These are phyloP conservation scores for Catocala fraxini DNA, from an alignment of 2,888 invertebrate genomes.

Conservation along the genomic window DNA sequence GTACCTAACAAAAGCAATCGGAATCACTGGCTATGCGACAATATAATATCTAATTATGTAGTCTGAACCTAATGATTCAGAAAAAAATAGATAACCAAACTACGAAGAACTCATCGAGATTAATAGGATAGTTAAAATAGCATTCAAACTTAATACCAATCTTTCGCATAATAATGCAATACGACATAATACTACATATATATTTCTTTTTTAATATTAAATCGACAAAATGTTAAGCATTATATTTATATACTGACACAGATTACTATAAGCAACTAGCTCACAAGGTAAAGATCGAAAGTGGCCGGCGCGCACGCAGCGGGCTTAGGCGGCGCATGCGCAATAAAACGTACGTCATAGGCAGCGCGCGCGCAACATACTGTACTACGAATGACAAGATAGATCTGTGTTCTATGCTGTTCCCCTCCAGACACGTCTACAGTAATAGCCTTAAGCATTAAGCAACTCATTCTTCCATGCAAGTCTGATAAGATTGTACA, in stretches of 20 bases:
- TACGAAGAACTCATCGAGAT: no score
- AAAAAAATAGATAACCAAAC: no score
- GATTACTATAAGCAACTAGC: conserved; percentile 24
- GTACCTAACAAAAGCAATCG: no score
- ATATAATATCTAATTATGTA: no score
- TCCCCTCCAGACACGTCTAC: conserved; percentile 46
- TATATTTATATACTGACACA: conserved; percentile 27
- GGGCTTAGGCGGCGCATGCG: conserved; percentile 27
- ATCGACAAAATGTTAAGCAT: conserved; percentile 2
- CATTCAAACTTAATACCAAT: no score
- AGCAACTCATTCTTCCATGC: conserved; percentile 36
- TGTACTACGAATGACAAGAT: conserved; percentile 25
- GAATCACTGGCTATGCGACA: no score
- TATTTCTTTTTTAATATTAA: no score
- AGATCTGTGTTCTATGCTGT: conserved; percentile 18
- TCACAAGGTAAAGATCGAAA: conserved; percentile 48
- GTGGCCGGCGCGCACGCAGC: conserved; percentile 31
- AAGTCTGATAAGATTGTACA: conserved; percentile 35
- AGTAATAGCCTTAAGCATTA: conserved; percentile 49
- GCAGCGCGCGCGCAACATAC: conserved; percentile 35
- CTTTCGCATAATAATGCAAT: no score
- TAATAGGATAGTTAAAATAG: no score
- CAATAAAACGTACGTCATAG: conserved; percentile 39
- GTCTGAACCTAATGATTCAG: no score
- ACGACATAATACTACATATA: no score